Conservation (phyloP, 2,888 invertebrate genomes). For the Marasmarcha lunaedactyla region DNA sequence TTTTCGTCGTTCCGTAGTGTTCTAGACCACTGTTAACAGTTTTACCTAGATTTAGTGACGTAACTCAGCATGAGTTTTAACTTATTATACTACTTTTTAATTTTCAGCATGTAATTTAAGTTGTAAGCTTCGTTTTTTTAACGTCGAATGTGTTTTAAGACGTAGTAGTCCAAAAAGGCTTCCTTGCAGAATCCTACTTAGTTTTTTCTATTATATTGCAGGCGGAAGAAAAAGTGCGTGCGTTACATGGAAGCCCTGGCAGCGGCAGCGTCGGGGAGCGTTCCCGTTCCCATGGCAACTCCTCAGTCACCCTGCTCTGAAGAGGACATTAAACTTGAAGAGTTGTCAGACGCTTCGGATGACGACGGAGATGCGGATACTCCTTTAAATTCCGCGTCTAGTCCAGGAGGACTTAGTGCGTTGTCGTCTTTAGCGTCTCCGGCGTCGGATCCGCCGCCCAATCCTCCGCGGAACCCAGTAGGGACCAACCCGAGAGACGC, state of each 20-base stretch:
- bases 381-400: slow-evolving; percentile 55
- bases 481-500: slow-evolving; percentile 93
- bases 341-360: slow-evolving; percentile 76
- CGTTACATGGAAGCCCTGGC: slow-evolving; percentile 91
- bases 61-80: no score
- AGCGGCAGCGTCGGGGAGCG: slow-evolving; percentile 75
- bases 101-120: no score
- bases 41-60: no score
- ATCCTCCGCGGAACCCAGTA: slow-evolving; percentile 78
- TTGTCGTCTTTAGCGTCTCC: slow-evolving; percentile 79
- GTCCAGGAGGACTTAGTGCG: slow-evolving; percentile 61
- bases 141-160: no score
- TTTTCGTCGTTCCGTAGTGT: no score
- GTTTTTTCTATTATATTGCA: slow-evolving; percentile 45
- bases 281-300: slow-evolving; percentile 81
- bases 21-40: no score
- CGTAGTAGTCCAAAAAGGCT: no score
- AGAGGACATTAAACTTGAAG: slow-evolving; percentile 76
- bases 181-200: no score
- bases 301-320: slow-evolving; percentile 86
- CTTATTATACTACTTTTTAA: no score
- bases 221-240: slow-evolving; percentile 97
- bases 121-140: no score
- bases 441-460: slow-evolving; percentile 74
- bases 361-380: slow-evolving; percentile 66